A percentile compares a stretch with the other conserved stretches of the same genome.
Conservation (phyloP, 1,140 invertebrate genomes). For the Campoletis sonorensis region DNA sequence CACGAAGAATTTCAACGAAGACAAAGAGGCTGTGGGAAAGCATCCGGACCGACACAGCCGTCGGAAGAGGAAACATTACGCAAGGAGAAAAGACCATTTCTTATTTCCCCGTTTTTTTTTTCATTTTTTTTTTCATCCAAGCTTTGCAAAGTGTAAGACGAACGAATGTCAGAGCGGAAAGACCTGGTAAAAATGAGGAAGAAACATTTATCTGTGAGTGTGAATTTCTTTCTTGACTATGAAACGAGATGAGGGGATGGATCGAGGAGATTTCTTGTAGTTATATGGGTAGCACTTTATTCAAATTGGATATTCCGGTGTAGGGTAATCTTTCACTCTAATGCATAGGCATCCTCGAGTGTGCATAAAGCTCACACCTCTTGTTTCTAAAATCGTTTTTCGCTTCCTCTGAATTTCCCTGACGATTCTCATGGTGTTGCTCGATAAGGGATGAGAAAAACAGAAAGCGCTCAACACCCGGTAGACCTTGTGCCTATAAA, state of each 20-base stretch:
- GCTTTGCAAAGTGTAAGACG: constrained; percentile 2
- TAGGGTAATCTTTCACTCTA: background rate
- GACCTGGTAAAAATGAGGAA: background rate
- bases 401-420: background rate
- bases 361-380: background rate
- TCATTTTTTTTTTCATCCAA: background rate
- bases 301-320: constrained; percentile 1
- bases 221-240: background rate
- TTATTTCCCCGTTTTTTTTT: background rate
- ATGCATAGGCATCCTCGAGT: background rate
- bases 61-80: constrained; percentile 2
- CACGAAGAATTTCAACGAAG: background rate
- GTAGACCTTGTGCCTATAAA: constrained; percentile 18
- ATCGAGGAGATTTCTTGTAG: background rate
- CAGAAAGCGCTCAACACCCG: background rate
- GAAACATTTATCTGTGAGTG: background rate
- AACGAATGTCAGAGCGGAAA: background rate
- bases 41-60: constrained; percentile 17
- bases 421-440: background rate
- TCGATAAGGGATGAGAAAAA: background rate
- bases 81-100: background rate
- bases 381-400: background rate
- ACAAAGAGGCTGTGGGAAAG: constrained; percentile 33
- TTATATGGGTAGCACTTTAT: background rate
- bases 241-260: background rate